Percentiles rank a stretch among this genome's conserved stretches.
Evolutionary conservation across 1,140 invertebrate genomes (phyloP).

Genomic region (Melanaphis sacchari): DNA sequence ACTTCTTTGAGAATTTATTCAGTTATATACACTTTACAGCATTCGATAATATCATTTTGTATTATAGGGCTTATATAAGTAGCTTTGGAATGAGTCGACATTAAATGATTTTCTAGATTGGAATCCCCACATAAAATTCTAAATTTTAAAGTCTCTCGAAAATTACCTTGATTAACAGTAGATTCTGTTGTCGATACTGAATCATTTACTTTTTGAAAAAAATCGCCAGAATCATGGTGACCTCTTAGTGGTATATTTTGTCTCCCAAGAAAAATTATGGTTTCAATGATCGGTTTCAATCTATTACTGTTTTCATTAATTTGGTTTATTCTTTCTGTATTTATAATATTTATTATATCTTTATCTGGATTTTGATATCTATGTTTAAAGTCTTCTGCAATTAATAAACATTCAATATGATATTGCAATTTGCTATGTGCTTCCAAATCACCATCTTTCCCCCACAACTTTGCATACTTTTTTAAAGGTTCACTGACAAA

Average conservation of each 20-base stretch:
- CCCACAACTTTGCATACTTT: conserved; percentile 3
- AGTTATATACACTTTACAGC: conserved; percentile 12
- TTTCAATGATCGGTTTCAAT: no score
- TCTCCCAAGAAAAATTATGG: no score
- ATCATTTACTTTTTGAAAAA: conserved; percentile 13
- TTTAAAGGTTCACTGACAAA: not conserved
- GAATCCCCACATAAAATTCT: conserved; percentile 11
- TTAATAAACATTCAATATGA: not conserved
- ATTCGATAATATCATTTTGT: conserved; percentile 1
- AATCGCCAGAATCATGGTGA: not conserved
- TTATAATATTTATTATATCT: not conserved
- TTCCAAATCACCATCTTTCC: not conserved
- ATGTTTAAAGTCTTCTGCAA: no score
- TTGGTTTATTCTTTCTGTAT: not conserved
- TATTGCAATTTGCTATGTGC: not conserved
- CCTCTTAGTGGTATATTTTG: no score
- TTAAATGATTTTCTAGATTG: not conserved
- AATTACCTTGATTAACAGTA: conserved; percentile 6
- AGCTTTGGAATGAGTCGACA: conserved; percentile 2
- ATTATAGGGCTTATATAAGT: not conserved
- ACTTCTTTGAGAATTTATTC: not conserved
- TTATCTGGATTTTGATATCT: no score
- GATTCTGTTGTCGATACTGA: not conserved
- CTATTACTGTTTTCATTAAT: not conserved
- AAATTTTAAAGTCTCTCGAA: not conserved